Evolutionary conservation across 1,140 invertebrate species (phyloP), one percentile per base, ranked within the genome.

Genomic region (Aphaenogaster floridana): DNA sequence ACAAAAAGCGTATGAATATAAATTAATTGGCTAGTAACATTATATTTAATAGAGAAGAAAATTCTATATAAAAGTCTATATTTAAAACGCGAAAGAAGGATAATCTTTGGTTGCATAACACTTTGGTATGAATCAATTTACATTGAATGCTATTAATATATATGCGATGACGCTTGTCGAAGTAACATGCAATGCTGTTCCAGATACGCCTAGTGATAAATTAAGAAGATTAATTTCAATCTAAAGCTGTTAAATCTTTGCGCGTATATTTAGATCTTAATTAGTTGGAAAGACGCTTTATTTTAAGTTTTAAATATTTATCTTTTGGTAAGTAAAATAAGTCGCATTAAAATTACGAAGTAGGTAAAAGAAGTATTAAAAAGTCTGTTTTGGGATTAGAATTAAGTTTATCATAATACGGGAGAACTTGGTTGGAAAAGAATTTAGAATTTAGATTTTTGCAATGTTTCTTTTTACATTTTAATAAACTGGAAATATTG

Each of bases 151-250:
- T 21, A 74, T 50, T 84, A 61, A 74, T 42, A 74, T 34, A 42
- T 34, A 42, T n/a, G 28, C n/a, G 68, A 74, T 74, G 54, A 83
- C 28, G 68, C 17, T 83, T 3, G 8, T 81, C 13, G 6, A n/a
- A 74, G 6, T 48, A 59, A 83, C 74, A 59, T 36, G 52, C 17
- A 72, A 72, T 42, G 50, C 39, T 59, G 39, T 83, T 74, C 34
- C 9, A 76, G 42, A 84, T 76, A 61, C n/a, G 4, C 28, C 0
- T 48, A 59, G 36, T 81, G 48, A 34, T 57, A 69, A 57, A 34
- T 79, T 39, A 68, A 66, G 7, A 48, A 39, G 52, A 71, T 71
- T 54, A 71, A 71, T 81, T 81, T 71, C 21, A 71, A 59, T 42
- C 13, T 71, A 69, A 69, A 57, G 8, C 8, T 28, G 6, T 81